Percentiles rank a stretch among this genome's conserved stretches.
These are phyloP conservation scores for Drosophila carrolli DNA, from an alignment of 1,140 invertebrate genomes.

Conservation along the genomic window DNA sequence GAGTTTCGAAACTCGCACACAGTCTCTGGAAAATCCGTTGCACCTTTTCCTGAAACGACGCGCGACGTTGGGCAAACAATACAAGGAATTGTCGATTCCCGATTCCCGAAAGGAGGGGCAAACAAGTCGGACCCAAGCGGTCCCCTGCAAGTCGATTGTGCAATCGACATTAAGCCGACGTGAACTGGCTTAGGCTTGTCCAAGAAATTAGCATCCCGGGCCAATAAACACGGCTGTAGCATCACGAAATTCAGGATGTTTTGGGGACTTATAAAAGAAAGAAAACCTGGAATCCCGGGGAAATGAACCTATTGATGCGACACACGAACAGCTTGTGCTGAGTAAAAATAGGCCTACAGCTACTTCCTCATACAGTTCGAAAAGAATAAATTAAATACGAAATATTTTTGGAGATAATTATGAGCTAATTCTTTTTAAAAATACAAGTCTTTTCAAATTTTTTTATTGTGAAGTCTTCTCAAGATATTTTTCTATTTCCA, in stretches of 20 bases:
- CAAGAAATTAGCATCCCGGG: slow-evolving; percentile 71
- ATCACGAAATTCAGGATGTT: slow-evolving; percentile 1
- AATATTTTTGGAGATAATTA: not conserved
- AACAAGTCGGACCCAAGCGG: slow-evolving; percentile 25
- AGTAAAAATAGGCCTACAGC: not conserved
- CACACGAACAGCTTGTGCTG: slow-evolving; percentile 22
- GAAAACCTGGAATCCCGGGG: too few species aligned
- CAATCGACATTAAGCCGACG: slow-evolving; percentile 72
- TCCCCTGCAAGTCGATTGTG: slow-evolving; percentile 49
- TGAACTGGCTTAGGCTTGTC: slow-evolving; percentile 63
- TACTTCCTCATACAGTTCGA: not conserved
- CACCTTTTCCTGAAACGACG: slow-evolving; percentile 59
- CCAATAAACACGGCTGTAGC: slow-evolving; percentile 26
- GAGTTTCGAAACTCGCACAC: slow-evolving; percentile 42
- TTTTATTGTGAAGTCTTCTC: too few species aligned
- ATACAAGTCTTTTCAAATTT: too few species aligned
- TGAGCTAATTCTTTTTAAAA: not conserved
- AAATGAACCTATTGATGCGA: not conserved
- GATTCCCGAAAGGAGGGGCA: slow-evolving; percentile 21
- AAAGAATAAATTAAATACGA: not conserved
- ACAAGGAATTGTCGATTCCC: slow-evolving; percentile 42
- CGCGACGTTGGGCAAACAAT: slow-evolving; percentile 66
- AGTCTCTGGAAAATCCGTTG: slow-evolving; percentile 41
- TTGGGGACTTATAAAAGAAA: not conserved
- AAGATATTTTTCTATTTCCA: too few species aligned